phyloP scores from a whole-genome alignment of 2,797 vertebrate species.

The Xiphorhynchus erythropygius region DNA sequence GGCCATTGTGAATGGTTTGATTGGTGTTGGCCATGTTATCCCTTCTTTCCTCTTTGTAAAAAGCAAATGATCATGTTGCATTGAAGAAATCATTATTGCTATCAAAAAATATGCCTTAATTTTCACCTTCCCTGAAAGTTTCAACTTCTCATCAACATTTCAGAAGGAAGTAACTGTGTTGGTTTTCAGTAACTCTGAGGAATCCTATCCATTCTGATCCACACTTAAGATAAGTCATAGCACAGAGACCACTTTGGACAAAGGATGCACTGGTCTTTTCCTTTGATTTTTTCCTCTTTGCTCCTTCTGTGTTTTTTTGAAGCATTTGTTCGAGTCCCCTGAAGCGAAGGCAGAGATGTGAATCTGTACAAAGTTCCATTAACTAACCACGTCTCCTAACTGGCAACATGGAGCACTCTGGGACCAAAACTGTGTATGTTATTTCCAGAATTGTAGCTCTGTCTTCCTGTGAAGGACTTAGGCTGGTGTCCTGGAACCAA shows the following conservation, averaged over 20 bases:
- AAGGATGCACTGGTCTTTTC: conserved; percentile 11
- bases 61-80: conserved; percentile 31
- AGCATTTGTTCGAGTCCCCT: conserved; percentile 37
- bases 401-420: neutral
- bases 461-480: neutral
- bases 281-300: conserved; percentile 32
- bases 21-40: conserved; percentile 56
- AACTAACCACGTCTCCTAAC: neutral
- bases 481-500: neutral
- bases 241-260: conserved; percentile 37
- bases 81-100: conserved; percentile 53
- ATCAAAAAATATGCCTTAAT: conserved; percentile 53
- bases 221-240: conserved; percentile 23
- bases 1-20: conserved; percentile 63
- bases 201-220: conserved; percentile 36
- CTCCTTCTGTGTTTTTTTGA: neutral
- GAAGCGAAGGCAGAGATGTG: neutral
- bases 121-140: conserved; percentile 55
- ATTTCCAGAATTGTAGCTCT: neutral
- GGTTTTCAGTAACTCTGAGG: conserved; percentile 48
- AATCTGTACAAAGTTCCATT: conserved; percentile 33
- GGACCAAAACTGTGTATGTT: neutral
- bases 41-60: conserved; percentile 44
- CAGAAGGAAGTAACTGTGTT: conserved; percentile 40
- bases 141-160: conserved; percentile 50